These are phyloP conservation scores for cattle (Bos taurus) DNA, from an alignment of 2,113 vertebrate species.

Conservation along the genomic window ARS-UCD2.0 NC_037353.1:6874001-6874500, in stretches of 20 bases:
- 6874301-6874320: not conserved
- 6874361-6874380: not conserved
- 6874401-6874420: not conserved
- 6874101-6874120: not conserved
- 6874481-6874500: not conserved
- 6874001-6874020: too few species aligned
- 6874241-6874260: not conserved
- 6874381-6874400: not conserved
- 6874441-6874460: not conserved
- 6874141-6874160: not conserved
- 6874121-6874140: not conserved
- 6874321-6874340: not conserved
- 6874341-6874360: not conserved
- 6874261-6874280: not conserved
- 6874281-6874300: not conserved
- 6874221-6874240: not conserved
- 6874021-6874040: too few species aligned
- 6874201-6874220: fast-evolving
- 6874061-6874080: not conserved
- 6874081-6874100: not conserved
- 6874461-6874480: not conserved
- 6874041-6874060: not conserved
- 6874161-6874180: not conserved
- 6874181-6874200: too few species aligned
- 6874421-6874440: not conserved